Conservation (phyloP, 2,888 invertebrate species). For the Rhyacophila evoluta region DNA sequence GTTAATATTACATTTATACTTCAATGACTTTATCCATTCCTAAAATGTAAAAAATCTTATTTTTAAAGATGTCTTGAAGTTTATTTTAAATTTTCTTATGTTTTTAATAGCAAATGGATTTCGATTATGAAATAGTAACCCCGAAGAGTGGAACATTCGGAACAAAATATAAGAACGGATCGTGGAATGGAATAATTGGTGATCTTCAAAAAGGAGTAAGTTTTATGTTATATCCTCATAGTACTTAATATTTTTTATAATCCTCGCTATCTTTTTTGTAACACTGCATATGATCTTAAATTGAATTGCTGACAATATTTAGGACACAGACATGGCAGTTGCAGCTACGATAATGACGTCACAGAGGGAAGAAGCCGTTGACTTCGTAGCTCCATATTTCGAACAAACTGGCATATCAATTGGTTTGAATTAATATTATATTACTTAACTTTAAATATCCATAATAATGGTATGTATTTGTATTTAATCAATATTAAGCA, state of each 20-base stretch:
- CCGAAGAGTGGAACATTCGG: slow-evolving; percentile 79
- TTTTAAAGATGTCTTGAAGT: too few species aligned
- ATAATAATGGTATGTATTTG: too few species aligned
- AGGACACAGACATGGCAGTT: slow-evolving; percentile 87
- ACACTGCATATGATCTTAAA: too few species aligned
- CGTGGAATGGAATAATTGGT: slow-evolving; percentile 88
- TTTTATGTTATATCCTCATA: too few species aligned
- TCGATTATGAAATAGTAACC: slow-evolving; percentile 82
- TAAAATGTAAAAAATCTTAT: too few species aligned
- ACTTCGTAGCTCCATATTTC: slow-evolving; percentile 92
- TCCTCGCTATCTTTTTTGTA: too few species aligned
- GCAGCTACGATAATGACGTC: slow-evolving; percentile 91
- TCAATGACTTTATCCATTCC: too few species aligned
- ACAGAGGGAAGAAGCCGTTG: slow-evolving; percentile 89
- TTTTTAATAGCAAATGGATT: slow-evolving; percentile 73
- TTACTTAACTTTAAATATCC: too few species aligned
- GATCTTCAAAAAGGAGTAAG: slow-evolving; percentile 84
- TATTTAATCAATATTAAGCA: too few species aligned
- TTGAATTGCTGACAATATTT: too few species aligned
- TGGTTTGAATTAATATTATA: slow-evolving; percentile 66
- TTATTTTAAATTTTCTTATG: background rate
- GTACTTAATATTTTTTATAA: too few species aligned
- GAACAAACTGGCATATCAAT: slow-evolving; percentile 93
- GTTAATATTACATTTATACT: too few species aligned
- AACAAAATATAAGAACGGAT: slow-evolving; percentile 73